phyloP scores from a whole-genome alignment of 2,797 vertebrate species.

The Paratrypauchen microcephalus region DNA sequence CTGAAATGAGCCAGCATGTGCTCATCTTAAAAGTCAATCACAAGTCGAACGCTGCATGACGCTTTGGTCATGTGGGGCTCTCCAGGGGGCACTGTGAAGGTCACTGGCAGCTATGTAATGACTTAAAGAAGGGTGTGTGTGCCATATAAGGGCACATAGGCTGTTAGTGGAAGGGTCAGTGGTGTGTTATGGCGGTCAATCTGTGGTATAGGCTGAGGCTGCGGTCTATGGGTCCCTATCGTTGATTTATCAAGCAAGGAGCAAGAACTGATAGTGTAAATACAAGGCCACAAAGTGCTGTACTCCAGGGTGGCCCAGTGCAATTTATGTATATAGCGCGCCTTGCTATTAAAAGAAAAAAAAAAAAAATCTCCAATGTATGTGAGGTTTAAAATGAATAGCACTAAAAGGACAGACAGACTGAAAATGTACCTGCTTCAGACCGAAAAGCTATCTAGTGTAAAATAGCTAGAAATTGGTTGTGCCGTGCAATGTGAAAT shows the following conservation, averaged over 20 bases:
- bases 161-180: slow-evolving; percentile 31
- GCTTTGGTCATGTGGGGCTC: slow-evolving; percentile 26
- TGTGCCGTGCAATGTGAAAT: slow-evolving; percentile 57
- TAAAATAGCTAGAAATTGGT: slow-evolving; percentile 55
- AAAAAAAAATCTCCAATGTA: slow-evolving; percentile 16
- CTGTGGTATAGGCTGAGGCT: slow-evolving; percentile 31
- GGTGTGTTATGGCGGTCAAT: slow-evolving; percentile 39
- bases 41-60: slow-evolving; percentile 6
- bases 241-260: slow-evolving; percentile 44
- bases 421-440: slow-evolving; percentile 17
- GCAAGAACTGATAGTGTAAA: slow-evolving; percentile 48
- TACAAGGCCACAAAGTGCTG: slow-evolving; percentile 47
- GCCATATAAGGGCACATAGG: slow-evolving; percentile 21
- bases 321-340: slow-evolving; percentile 40
- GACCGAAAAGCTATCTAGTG: slow-evolving; percentile 24
- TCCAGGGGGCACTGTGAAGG: slow-evolving; percentile 24
- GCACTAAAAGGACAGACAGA: slow-evolving; percentile 26
- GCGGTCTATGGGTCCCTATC: slow-evolving; percentile 41
- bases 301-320: slow-evolving; percentile 31
- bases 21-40: slow-evolving; percentile 29
- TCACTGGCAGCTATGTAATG: slow-evolving; percentile 21
- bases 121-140: slow-evolving; percentile 17
- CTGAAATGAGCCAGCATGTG: slow-evolving; percentile 24
- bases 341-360: slow-evolving; percentile 42
- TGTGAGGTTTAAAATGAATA: slow-evolving; percentile 22